Evolutionary conservation across 1,140 invertebrate genomes (phyloP).

Genomic region (Trichonephila inaurata): DNA sequence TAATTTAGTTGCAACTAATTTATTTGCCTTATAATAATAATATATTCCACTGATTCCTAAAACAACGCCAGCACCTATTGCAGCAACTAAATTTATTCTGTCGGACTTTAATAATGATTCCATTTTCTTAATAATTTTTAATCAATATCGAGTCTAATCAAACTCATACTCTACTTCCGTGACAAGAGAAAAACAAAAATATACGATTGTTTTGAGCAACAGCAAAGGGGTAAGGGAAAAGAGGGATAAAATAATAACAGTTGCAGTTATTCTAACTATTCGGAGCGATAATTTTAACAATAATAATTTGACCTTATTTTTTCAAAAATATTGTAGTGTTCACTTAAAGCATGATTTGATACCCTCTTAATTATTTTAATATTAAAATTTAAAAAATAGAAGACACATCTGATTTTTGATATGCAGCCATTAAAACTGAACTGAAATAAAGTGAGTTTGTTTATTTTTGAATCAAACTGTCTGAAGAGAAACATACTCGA

Average conservation of each 20-base stretch:
- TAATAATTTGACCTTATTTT: too few species aligned
- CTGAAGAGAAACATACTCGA: too few species aligned
- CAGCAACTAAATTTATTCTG: slow-evolving; percentile 75
- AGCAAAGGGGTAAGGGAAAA: not conserved
- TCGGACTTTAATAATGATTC: slow-evolving; percentile 76
- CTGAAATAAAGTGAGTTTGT: too few species aligned
- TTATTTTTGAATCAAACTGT: too few species aligned
- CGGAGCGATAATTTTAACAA: too few species aligned
- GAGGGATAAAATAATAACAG: not conserved
- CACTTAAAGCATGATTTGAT: too few species aligned
- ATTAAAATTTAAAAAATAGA: too few species aligned
- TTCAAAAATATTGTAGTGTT: too few species aligned
- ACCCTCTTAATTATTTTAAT: too few species aligned
- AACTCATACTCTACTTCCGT: slow-evolving; percentile 52
- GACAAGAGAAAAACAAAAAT: slow-evolving; percentile 52
- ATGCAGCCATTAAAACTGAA: too few species aligned
- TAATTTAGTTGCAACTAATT: slow-evolving; percentile 76
- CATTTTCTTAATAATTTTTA: slow-evolving; percentile 55
- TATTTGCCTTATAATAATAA: slow-evolving; percentile 77
- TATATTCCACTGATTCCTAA: slow-evolving; percentile 78
- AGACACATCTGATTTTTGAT: too few species aligned
- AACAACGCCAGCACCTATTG: slow-evolving; percentile 78
- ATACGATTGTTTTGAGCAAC: not conserved
- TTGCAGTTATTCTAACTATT: not conserved
- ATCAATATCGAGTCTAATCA: not conserved